Conservation (phyloP, 2,797 vertebrate genomes). For the Sebastes steindachneri region DNA sequence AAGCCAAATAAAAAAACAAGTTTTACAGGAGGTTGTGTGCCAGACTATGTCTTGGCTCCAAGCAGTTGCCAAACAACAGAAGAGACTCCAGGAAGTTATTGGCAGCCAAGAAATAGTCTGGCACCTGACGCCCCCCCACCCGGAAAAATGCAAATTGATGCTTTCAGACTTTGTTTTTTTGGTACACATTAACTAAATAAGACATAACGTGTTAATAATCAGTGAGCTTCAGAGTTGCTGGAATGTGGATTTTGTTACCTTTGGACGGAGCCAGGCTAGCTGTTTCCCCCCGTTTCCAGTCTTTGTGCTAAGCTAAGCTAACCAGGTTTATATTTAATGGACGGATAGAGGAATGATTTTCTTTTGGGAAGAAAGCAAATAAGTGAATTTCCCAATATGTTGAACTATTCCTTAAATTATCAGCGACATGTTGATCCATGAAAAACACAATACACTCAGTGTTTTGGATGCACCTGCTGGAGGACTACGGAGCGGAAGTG, state of each 20-base stretch:
- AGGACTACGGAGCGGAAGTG: rapidly evolving
- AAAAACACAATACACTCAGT: not conserved
- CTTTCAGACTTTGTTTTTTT: not conserved
- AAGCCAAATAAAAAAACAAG: not conserved
- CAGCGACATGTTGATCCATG: not conserved
- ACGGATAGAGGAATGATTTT: not conserved
- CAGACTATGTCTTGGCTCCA: not conserved
- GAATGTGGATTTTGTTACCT: not conserved
- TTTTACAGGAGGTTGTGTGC: not conserved
- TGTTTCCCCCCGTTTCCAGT: not conserved
- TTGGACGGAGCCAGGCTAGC: not conserved
- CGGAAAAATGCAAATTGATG: not conserved
- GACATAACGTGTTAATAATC: not conserved
- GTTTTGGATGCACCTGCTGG: not conserved
- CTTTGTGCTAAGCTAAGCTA: not conserved
- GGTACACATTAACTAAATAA: not conserved
- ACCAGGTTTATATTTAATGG: not conserved
- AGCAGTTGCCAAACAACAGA: not conserved
- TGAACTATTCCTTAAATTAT: not conserved
- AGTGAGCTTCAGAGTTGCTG: not conserved
- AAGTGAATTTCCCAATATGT: not conserved
- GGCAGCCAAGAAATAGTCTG: not conserved
- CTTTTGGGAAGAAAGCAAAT: not conserved
- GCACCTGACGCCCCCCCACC: not conserved
- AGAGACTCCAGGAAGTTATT: not conserved